A percentile compares a stretch with the other conserved stretches of the same genome.
phyloP scores from a whole-genome alignment of 2,888 invertebrate genomes.

The Salticus scenicus region DNA sequence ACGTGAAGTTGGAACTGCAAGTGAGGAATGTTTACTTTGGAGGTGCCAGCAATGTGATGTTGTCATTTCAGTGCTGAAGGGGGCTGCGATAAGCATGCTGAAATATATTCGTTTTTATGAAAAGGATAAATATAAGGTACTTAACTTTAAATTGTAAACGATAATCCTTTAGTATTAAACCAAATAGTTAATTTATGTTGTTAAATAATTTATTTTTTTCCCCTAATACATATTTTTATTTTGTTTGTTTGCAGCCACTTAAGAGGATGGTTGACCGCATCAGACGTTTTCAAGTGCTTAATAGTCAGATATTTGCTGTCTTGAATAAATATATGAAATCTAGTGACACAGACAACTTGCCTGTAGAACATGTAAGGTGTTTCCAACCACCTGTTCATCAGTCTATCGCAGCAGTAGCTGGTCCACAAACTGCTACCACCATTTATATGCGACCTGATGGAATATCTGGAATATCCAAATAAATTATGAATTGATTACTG shows the following conservation, averaged over 20 bases:
- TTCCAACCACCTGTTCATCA: conserved; percentile 95
- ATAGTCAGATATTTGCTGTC: conserved; percentile 97
- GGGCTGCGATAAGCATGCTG: too few relatives aligned
- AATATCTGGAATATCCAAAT: conserved; percentile 46
- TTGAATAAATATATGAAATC: conserved; percentile 93
- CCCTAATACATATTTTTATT: too few relatives aligned
- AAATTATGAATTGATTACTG: background rate
- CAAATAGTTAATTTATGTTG: too few relatives aligned
- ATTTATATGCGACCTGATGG: conserved; percentile 79
- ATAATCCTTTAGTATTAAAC: too few relatives aligned
- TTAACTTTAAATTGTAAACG: too few relatives aligned
- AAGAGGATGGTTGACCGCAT: conserved; percentile 98
- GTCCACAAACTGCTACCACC: conserved; percentile 78
- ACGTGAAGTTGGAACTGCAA: too few relatives aligned
- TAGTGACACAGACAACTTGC: conserved; percentile 83
- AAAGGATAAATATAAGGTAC: too few relatives aligned
- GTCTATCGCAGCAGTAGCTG: conserved; percentile 78
- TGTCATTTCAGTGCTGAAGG: too few relatives aligned
- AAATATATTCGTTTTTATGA: too few relatives aligned
- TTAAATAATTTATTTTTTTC: too few relatives aligned
- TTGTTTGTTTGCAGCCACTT: conserved; percentile 82
- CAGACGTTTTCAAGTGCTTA: conserved; percentile 96
- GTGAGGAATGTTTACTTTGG: too few relatives aligned
- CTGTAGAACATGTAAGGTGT: conserved; percentile 96
- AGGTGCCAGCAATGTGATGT: too few relatives aligned